These are phyloP conservation scores for Asobara japonica DNA, from an alignment of 1,140 invertebrate genomes.

Conservation along the genomic window DNA sequence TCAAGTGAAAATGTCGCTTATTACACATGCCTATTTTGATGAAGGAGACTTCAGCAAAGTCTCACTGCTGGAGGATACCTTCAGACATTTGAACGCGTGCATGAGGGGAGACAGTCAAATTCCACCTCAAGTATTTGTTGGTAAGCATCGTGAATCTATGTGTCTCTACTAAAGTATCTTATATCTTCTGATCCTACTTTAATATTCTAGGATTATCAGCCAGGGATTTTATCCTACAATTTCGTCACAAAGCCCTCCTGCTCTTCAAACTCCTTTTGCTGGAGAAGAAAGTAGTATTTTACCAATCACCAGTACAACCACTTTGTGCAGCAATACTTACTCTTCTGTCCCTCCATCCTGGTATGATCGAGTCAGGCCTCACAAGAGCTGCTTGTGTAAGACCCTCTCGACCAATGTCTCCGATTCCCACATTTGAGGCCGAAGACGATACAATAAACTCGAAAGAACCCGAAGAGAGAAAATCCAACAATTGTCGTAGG, in stretches of 20 bases:
- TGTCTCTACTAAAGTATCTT: background rate
- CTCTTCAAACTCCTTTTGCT: constrained; percentile 94
- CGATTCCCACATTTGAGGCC: constrained; percentile 75
- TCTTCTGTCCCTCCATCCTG: constrained; percentile 89
- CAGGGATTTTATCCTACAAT: constrained; percentile 83
- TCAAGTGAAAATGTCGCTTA: constrained; percentile 94
- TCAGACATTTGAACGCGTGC: constrained; percentile 90
- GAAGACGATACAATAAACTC: constrained; percentile 54
- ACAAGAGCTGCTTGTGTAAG: constrained; percentile 83
- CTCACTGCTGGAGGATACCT: constrained; percentile 92
- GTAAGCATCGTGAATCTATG: constrained; percentile 67
- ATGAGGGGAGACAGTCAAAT: constrained; percentile 75
- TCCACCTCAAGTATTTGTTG: constrained; percentile 81
- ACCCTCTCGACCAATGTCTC: constrained; percentile 81
- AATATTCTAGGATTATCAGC: constrained; percentile 76
- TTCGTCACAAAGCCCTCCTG: constrained; percentile 91
- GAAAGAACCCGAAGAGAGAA: constrained; percentile 47
- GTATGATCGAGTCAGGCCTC: constrained; percentile 88
- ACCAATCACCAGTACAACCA: constrained; percentile 90
- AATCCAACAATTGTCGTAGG: constrained; percentile 36
- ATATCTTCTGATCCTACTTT: constrained; percentile 19
- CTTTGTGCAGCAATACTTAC: constrained; percentile 89
- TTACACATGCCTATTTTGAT: constrained; percentile 97
- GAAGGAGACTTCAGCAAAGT: constrained; percentile 93
- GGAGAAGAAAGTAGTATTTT: constrained; percentile 91